These are phyloP conservation scores for Drosophila nr. medialis DNA, from an alignment of 2,888 invertebrate genomes.

Conservation along the genomic window DNA sequence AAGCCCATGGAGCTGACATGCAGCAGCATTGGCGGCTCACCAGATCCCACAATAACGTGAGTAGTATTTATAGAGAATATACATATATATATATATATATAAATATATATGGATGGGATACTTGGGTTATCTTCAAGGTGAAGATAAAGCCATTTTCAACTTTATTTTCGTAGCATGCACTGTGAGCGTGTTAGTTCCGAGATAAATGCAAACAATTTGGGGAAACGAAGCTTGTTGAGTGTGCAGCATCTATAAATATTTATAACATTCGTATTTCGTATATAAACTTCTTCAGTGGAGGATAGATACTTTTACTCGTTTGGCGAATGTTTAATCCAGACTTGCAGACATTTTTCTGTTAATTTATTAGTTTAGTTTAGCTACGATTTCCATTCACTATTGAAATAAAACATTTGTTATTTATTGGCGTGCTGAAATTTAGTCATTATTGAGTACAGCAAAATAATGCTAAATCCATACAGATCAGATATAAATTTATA, in stretches of 20 bases:
- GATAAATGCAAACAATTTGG: background rate
- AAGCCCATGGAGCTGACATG: slow-evolving; percentile 91
- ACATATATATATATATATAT: background rate
- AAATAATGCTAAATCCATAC: background rate
- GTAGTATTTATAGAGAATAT: slow-evolving; percentile 38
- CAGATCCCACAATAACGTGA: slow-evolving; percentile 93
- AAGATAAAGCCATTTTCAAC: background rate
- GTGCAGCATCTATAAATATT: background rate
- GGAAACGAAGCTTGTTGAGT: background rate
- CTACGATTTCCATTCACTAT: background rate
- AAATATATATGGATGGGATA: background rate
- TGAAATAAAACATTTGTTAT: background rate
- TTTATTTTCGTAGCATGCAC: background rate
- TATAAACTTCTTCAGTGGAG: background rate
- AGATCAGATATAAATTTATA: background rate
- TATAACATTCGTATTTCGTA: too few species aligned
- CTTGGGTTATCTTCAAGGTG: background rate
- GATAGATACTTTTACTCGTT: background rate
- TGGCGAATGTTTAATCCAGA: background rate
- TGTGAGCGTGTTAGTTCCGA: background rate
- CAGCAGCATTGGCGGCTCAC: slow-evolving; percentile 94
- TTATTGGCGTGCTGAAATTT: background rate
- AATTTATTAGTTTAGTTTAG: background rate
- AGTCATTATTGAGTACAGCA: background rate
- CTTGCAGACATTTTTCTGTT: background rate